Percentiles rank a stretch among this genome's conserved stretches.
Conservation (phyloP, 2,888 invertebrate genomes). For the Doris montereyensis region DNA sequence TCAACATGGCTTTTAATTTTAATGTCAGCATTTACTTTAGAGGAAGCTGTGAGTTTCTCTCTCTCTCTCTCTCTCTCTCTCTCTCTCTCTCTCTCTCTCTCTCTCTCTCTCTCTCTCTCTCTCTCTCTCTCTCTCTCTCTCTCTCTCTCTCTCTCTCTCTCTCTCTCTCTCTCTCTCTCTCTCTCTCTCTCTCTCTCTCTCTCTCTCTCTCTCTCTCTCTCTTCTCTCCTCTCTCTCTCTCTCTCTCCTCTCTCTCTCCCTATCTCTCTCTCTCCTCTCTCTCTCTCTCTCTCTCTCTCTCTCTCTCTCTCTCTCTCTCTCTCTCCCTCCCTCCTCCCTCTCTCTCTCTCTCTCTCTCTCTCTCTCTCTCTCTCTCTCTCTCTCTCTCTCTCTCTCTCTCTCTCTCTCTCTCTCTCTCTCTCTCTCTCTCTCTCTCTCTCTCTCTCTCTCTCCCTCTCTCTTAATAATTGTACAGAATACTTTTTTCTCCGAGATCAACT, state of each 20-base stretch:
- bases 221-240: background rate
- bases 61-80: no score
- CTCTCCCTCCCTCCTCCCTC: background rate
- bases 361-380: background rate
- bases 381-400: slow-evolving; percentile 10
- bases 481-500: no score
- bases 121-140: background rate
- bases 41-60: no score
- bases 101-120: background rate
- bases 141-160: background rate
- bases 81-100: background rate
- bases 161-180: background rate
- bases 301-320: slow-evolving; percentile 23
- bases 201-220: slow-evolving; percentile 5
- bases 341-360: slow-evolving; percentile 21
- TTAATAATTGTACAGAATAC: no score
- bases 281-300: slow-evolving; percentile 16
- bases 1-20: no score
- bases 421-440: background rate
- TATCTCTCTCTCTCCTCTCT: background rate
- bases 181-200: background rate
- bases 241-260: background rate
- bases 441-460: background rate
- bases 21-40: no score
- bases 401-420: background rate